Evolutionary conservation across 2,888 invertebrate species (phyloP), one percentile per base, ranked within the genome.

Genomic region (Diadromus collaris): DNA sequence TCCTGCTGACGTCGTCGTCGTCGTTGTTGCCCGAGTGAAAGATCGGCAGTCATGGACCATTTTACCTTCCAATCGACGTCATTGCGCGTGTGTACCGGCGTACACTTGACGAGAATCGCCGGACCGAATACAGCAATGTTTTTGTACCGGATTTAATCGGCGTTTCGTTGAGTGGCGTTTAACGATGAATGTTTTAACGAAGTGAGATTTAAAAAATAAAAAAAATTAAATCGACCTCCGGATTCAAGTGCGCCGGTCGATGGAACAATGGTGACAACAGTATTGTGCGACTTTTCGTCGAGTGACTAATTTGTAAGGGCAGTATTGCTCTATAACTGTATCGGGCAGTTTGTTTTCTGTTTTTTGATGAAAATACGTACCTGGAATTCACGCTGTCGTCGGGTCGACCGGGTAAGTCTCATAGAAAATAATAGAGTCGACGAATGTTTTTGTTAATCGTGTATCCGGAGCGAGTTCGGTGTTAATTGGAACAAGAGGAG

Each of bases 151-250:
- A 41, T 2, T 38, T 10, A 41, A 19, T 68, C 44, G 9, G 54
- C n/a, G 58, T 60, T 16, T 48, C 29, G 60, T 70, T 29, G 44
- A 60, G 70, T 70, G 48, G 34, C 46, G 70, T 70, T 60, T 13
- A 70, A 13, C 32, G 6, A 10, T 29, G 6, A 19, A 34, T 70
- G 34, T 60, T 60, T 34, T 34, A 48, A 70, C 21, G 44, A 60
- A 48, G 60, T 21, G 19, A 44, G 3, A 19, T 16, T 32, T 32
- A 46, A 34, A 19, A 34, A 6, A 10, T 32, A 7, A 21, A 51
- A 51, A 13, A 48, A 19, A 21, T 7, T 10, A 19, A 10, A 21
- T 21, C 5, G 24, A 10, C 21, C 2, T 24, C 56, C 19, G 38
- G 56, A 56, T 41, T 41, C 41, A 41, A 68, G 69, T 48, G 69